Evolutionary conservation across 2,113 vertebrate species (phyloP).

Genomic region (Thomomys bottae): DNA sequence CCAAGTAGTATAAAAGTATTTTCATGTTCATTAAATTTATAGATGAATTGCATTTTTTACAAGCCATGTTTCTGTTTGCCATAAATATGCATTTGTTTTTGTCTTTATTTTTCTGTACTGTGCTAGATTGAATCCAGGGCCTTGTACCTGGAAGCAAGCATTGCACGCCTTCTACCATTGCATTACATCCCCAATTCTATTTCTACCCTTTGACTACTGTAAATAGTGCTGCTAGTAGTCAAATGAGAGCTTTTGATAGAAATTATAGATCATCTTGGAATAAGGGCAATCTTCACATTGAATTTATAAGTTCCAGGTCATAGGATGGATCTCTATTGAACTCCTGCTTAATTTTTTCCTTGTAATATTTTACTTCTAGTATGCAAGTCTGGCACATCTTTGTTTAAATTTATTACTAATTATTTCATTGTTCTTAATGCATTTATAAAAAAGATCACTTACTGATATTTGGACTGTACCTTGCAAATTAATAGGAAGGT

Average conservation of each 20-base stretch:
- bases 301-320: neutral
- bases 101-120: neutral
- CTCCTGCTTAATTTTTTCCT: neutral
- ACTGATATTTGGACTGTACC: neutral
- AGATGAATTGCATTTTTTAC: neutral
- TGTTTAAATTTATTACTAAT: neutral
- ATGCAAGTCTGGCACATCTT: neutral
- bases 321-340: neutral
- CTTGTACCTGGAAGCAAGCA: neutral
- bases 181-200: neutral
- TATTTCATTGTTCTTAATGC: neutral
- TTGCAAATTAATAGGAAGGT: neutral
- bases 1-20: neutral
- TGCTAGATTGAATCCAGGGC: neutral
- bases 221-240: neutral
- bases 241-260: neutral
- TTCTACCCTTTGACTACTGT: neutral
- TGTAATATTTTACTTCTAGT: neutral
- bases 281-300: neutral
- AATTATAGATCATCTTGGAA: neutral
- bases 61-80: neutral
- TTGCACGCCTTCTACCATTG: neutral
- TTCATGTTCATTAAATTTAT: neutral
- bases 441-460: neutral
- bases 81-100: neutral